A percentile compares a stretch with the other conserved stretches of the same genome.
These are phyloP conservation scores for Muraenolepis orangiensis DNA, from an alignment of 2,797 vertebrate genomes.

Conservation along the genomic window DNA sequence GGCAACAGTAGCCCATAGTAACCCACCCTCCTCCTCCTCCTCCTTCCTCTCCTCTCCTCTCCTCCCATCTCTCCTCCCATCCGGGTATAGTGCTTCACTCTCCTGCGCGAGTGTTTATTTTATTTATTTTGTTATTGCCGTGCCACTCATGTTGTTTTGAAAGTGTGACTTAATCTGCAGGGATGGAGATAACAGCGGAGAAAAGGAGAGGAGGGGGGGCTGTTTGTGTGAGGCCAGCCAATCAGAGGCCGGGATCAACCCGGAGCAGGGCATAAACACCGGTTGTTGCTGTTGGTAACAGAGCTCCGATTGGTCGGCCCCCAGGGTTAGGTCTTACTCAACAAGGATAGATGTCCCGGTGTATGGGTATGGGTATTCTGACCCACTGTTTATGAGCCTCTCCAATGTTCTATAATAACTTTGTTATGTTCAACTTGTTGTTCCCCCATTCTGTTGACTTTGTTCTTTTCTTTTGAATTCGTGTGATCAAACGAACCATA, in stretches of 20 bases:
- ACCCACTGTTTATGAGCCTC: constrained; percentile 68
- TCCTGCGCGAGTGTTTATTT: too few species aligned
- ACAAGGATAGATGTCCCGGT: constrained; percentile 56
- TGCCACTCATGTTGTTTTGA: constrained; percentile 73
- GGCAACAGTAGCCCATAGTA: constrained; percentile 64
- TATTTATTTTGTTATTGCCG: constrained; percentile 46
- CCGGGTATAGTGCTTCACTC: too few species aligned
- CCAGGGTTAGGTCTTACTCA: constrained; percentile 61
- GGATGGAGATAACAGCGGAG: constrained; percentile 42
- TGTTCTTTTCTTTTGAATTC: constrained; percentile 35
- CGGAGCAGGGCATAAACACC: constrained; percentile 54
- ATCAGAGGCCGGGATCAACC: constrained; percentile 57
- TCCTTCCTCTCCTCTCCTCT: not conserved
- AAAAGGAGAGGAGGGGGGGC: constrained; percentile 40
- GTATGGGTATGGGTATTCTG: constrained; percentile 61
- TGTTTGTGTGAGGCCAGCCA: constrained; percentile 51
- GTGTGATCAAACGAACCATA: not conserved
- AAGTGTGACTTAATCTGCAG: constrained; percentile 73
- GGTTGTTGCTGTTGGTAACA: constrained; percentile 79
- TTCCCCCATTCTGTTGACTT: constrained; percentile 43
- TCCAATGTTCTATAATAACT: constrained; percentile 64
- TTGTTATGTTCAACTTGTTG: constrained; percentile 64
- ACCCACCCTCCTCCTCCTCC: constrained; percentile 42
- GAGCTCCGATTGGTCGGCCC: constrained; percentile 68
- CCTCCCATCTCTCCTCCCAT: constrained; percentile 13